Evolutionary conservation across 2,113 vertebrate species (phyloP).

Genomic region (Python bivittatus): DNA sequence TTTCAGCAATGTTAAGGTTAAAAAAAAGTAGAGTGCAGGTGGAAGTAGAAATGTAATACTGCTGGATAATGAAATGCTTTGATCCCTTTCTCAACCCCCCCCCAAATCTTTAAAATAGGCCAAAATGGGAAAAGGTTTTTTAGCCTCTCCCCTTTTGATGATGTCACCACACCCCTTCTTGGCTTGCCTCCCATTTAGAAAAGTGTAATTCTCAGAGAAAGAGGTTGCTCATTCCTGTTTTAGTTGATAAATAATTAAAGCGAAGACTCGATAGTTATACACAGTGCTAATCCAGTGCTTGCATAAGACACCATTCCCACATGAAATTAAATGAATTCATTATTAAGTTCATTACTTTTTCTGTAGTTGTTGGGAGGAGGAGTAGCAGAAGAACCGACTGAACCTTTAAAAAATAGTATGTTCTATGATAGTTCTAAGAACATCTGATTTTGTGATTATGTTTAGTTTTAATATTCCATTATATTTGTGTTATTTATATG

Average conservation of each 20-base stretch:
- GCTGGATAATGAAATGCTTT: neutral
- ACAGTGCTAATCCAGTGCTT: neutral
- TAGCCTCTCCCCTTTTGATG: neutral
- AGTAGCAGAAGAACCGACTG: neutral
- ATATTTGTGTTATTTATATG: neutral
- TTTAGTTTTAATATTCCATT: neutral
- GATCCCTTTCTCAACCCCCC: neutral
- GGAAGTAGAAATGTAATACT: neutral
- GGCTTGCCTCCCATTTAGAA: neutral
- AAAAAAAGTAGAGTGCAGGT: neutral
- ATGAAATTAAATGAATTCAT: neutral
- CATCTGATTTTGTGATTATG: neutral
- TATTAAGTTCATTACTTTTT: neutral
- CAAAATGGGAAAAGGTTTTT: neutral
- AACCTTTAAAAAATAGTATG: neutral
- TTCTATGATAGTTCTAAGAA: neutral
- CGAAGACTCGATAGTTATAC: neutral
- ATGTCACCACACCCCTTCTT: neutral
- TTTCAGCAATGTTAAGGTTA: neutral
- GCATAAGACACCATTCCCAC: neutral
- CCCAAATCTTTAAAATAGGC: neutral
- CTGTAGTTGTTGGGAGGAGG: neutral
- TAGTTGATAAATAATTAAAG: neutral
- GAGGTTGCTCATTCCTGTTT: neutral
- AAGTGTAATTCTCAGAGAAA: neutral